phyloP scores from a whole-genome alignment of 1,140 invertebrate genomes.

The Mizuhopecten yessoensis region DNA sequence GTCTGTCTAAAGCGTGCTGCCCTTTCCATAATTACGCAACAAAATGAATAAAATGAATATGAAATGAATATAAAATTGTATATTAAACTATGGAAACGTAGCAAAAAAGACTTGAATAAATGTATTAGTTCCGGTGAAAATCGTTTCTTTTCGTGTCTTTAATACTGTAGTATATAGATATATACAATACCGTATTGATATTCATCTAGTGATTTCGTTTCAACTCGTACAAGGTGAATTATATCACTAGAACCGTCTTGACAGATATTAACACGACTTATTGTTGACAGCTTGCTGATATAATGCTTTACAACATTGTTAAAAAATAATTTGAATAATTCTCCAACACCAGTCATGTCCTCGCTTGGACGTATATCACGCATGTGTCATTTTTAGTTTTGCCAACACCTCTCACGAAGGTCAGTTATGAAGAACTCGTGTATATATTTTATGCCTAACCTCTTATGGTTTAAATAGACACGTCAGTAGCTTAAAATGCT shows the following conservation, averaged over 20 bases:
- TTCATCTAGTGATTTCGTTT: not conserved
- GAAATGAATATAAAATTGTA: not conserved
- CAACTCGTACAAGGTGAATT: not conserved
- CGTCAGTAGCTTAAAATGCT: no score
- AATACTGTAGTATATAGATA: not conserved
- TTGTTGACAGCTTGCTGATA: not conserved
- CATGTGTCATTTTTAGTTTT: not conserved
- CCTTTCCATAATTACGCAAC: not conserved
- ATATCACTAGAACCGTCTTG: not conserved
- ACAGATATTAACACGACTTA: not conserved
- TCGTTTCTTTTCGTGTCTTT: not conserved
- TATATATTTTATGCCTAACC: not conserved
- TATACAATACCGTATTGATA: not conserved
- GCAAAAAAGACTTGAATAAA: not conserved
- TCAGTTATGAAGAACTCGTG: not conserved
- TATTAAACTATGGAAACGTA: not conserved
- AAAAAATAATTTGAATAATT: not conserved
- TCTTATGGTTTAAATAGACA: not conserved
- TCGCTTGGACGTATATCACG: not conserved
- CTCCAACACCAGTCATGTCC: not conserved
- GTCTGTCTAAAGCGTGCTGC: not conserved
- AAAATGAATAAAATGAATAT: slow-evolving; percentile 1
- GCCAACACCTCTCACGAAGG: not conserved
- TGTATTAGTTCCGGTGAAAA: not conserved
- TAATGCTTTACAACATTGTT: not conserved